Conservation (phyloP, 37 sponge, comb jelly and placozoan genomes). For the Crambe crambe region DNA sequence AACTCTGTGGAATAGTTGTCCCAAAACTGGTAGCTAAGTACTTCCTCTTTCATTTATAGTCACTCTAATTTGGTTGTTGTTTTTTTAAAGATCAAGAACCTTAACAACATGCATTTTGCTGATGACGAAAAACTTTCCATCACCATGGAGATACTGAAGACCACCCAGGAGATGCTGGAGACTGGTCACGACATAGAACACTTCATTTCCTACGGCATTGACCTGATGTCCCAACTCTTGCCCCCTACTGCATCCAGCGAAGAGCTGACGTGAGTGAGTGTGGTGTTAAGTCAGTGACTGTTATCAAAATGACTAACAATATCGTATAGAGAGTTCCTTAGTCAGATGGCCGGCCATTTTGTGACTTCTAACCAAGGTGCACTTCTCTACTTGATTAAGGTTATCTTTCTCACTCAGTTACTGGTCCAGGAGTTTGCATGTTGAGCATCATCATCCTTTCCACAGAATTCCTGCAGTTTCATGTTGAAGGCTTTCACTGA, state of each 20-base stretch:
- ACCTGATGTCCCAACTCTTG: constrained; percentile 49
- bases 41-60: too few species aligned
- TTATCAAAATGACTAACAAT: background rate
- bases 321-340: constrained; percentile 47
- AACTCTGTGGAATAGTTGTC: constrained; percentile 58
- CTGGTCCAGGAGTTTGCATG: background rate
- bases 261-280: background rate
- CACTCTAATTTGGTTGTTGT: too few species aligned
- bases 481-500: constrained; percentile 42
- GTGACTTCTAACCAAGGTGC: constrained; percentile 34
- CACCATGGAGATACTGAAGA: constrained; percentile 34
- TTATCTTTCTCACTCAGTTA: background rate
- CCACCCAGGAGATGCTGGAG: constrained; percentile 45
- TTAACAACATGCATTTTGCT: constrained; percentile 36
- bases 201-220: constrained; percentile 66
- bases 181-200: constrained; percentile 56
- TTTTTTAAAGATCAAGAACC: constrained; percentile 47
- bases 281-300: background rate
- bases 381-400: constrained; percentile 59
- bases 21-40: constrained; percentile 61
- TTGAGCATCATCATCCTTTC: background rate
- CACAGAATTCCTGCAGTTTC: constrained; percentile 50
- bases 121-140: constrained; percentile 54
- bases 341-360: constrained; percentile 59
- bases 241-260: constrained; percentile 7